phyloP scores from a whole-genome alignment of 1,140 invertebrate species.

The Harpegnathos saltator region DNA sequence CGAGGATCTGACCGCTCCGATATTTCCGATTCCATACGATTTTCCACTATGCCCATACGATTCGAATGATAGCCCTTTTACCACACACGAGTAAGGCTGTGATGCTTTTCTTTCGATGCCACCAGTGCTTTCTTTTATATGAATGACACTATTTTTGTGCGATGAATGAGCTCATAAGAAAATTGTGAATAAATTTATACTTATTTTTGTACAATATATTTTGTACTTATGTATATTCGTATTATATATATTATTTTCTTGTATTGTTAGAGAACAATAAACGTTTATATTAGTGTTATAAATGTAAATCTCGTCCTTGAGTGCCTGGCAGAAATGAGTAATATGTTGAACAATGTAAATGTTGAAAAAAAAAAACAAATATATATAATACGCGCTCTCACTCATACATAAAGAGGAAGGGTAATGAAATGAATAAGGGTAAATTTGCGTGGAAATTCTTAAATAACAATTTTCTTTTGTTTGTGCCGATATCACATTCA shows the following conservation, averaged over 20 bases:
- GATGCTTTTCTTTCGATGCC: no score
- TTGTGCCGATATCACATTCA: no score
- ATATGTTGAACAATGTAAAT: no score
- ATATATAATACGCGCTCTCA: no score
- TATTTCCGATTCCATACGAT: constrained; percentile 93
- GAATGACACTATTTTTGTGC: constrained; percentile 6
- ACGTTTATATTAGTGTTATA: neutral
- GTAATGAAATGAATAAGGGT: no score
- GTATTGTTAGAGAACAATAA: constrained; percentile 16
- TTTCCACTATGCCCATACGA: constrained; percentile 90
- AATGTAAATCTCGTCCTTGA: neutral
- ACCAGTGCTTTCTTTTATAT: neutral
- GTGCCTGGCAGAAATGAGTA: neutral
- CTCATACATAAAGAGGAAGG: no score
- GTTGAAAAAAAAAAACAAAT: no score
- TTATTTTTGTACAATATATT: no score
- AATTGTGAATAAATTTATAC: neutral
- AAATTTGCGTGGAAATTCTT: no score
- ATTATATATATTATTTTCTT: neutral
- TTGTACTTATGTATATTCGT: constrained; percentile 32
- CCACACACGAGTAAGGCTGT: constrained; percentile 65
- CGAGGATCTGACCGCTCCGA: constrained; percentile 80
- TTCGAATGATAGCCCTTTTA: constrained; percentile 88
- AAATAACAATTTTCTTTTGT: no score
- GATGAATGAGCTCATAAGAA: no score